Percentiles rank a stretch among this genome's conserved stretches.
phyloP scores from a whole-genome alignment of 2,113 vertebrate genomes.

The Epinephelus cyanopodus region DNA sequence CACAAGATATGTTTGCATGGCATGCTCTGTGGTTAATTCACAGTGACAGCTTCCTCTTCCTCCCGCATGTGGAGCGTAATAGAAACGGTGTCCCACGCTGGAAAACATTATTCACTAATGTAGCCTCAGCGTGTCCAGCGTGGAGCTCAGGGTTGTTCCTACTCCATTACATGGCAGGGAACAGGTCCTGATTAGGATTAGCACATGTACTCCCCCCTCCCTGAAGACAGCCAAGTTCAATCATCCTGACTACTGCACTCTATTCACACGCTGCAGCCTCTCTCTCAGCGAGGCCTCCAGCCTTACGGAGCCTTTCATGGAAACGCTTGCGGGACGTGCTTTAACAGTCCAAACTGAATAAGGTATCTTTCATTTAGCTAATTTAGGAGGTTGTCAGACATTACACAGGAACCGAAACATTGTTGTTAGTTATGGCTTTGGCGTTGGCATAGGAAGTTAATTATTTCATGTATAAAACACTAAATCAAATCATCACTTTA shows the following conservation, averaged over 20 bases:
- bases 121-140: constrained; percentile 81
- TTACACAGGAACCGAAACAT: not conserved
- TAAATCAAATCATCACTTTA: not conserved
- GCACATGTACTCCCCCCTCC: constrained; percentile 80
- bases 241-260: constrained; percentile 71
- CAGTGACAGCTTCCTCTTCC: constrained; percentile 89
- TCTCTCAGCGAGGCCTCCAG: constrained; percentile 40
- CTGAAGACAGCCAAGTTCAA: constrained; percentile 76
- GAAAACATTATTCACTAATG: constrained; percentile 89
- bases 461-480: not conserved
- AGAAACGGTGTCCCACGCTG: constrained; percentile 83
- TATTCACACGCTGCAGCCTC: constrained; percentile 58
- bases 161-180: constrained; percentile 84
- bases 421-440: not conserved
- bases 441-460: not conserved
- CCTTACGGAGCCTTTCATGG: constrained; percentile 31
- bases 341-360: constrained; percentile 19
- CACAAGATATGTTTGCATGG: constrained; percentile 84
- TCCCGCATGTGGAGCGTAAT: constrained; percentile 86
- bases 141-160: constrained; percentile 78
- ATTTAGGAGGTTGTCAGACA: not conserved
- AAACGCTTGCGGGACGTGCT: constrained; percentile 35
- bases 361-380: constrained; percentile 10
- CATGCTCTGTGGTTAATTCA: constrained; percentile 84
- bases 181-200: constrained; percentile 85